phyloP scores from a whole-genome alignment of 2,888 invertebrate species.

The Cremastobaeus sp. region DNA sequence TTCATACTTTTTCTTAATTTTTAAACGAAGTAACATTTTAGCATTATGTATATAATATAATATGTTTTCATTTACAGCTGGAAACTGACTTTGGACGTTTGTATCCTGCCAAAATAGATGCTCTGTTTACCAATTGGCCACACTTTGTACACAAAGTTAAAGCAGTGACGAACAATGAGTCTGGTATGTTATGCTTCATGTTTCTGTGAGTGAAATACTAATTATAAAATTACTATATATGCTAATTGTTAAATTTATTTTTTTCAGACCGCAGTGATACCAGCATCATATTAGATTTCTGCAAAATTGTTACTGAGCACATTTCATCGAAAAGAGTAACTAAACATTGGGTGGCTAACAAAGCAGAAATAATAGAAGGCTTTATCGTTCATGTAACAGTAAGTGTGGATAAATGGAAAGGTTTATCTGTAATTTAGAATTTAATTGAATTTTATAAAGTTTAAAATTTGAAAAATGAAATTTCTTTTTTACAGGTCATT shows the following conservation, averaged over 20 bases:
- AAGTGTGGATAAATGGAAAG: no score
- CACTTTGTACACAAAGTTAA: not conserved
- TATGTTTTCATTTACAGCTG: not conserved
- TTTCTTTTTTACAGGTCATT: slow-evolving; percentile 3
- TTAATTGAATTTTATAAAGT: no score
- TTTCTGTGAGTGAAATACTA: no score
- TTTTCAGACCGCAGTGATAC: slow-evolving; percentile 22
- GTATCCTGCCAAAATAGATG: not conserved
- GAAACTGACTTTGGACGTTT: not conserved
- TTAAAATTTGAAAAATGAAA: no score
- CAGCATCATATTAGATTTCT: slow-evolving; percentile 24
- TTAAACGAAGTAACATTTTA: no score
- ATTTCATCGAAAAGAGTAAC: slow-evolving; percentile 22
- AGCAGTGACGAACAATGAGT: not conserved
- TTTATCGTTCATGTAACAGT: slow-evolving; percentile 29
- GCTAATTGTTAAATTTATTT: not conserved
- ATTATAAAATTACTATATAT: not conserved
- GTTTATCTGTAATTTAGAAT: no score
- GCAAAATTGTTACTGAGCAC: slow-evolving; percentile 5
- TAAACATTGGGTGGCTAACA: slow-evolving; percentile 24
- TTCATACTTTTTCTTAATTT: no score
- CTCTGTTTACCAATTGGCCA: not conserved
- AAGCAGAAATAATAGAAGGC: slow-evolving; percentile 30
- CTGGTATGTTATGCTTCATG: no score
- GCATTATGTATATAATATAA: no score